These are phyloP conservation scores for Heliconius himera DNA, from an alignment of 1,140 invertebrate genomes.

Conservation along the genomic window DNA sequence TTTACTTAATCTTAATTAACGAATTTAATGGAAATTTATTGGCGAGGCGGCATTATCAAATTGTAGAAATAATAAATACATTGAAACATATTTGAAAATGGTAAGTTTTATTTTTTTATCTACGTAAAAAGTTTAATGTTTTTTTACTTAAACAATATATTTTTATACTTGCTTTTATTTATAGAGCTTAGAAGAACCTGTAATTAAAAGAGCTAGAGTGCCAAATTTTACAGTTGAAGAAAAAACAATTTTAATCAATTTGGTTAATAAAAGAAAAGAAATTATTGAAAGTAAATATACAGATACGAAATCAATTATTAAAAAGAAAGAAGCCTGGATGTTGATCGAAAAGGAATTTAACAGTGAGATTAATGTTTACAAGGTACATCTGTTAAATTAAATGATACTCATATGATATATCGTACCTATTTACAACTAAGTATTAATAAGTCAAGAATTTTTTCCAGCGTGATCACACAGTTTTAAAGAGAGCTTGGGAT, in stretches of 20 bases:
- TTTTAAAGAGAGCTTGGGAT: constrained; percentile 12
- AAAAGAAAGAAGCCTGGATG: constrained; percentile 12
- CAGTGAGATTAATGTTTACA: neutral
- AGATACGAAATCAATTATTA: constrained; percentile 2
- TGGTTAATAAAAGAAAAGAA: constrained; percentile 5
- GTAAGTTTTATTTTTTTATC: neutral
- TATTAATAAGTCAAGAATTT: neutral
- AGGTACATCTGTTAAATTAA: neutral
- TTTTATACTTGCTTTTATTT: neutral
- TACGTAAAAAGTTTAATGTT: neutral
- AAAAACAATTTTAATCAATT: neutral
- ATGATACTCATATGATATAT: neutral
- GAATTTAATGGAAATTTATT: constrained; percentile 5
- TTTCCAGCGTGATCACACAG: constrained; percentile 9
- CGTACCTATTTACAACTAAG: neutral
- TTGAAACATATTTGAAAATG: neutral
- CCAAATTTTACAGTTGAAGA: constrained; percentile 3
- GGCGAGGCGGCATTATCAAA: neutral
- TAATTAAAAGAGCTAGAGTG: constrained; percentile 3
- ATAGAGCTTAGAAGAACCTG: neutral
- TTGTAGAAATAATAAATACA: neutral
- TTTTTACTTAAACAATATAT: neutral
- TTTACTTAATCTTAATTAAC: constrained; percentile 8
- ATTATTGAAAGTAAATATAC: constrained; percentile 1
- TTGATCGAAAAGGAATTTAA: constrained; percentile 14